Evolutionary conservation across 1,140 invertebrate species (phyloP).

Genomic region (Musca vetustissima): DNA sequence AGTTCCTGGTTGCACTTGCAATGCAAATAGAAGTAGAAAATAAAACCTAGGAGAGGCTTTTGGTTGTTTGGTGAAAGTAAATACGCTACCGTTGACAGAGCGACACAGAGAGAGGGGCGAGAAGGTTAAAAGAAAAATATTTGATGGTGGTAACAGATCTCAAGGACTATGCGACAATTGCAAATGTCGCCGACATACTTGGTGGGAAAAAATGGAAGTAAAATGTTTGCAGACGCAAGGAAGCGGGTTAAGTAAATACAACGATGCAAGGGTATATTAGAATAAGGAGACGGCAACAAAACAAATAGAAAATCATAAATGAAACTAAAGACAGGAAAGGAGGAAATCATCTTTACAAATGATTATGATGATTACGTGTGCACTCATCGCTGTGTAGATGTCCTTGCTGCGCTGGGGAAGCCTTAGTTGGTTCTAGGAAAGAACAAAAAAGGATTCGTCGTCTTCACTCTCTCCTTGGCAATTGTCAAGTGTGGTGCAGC

Average conservation of each 20-base stretch:
- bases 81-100: no score
- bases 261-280: neutral
- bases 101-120: no score
- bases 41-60: no score
- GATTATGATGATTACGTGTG: neutral
- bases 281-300: neutral
- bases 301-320: neutral
- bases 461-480: no score
- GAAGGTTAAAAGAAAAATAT: conserved; percentile 1
- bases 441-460: no score
- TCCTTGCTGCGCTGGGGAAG: no score
- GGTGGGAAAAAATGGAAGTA: neutral
- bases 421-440: no score
- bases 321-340: conserved; percentile 20
- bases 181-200: neutral
- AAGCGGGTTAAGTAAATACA: neutral
- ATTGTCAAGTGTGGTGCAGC: neutral
- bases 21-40: no score
- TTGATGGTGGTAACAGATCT: neutral
- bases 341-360: conserved; percentile 19
- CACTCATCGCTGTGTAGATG: neutral
- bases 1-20: no score
- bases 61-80: no score
- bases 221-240: no score
- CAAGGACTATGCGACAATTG: conserved; percentile 15